Evolutionary conservation across 2,113 vertebrate species (phyloP).

Genomic region (Tupaia chinensis): DNA sequence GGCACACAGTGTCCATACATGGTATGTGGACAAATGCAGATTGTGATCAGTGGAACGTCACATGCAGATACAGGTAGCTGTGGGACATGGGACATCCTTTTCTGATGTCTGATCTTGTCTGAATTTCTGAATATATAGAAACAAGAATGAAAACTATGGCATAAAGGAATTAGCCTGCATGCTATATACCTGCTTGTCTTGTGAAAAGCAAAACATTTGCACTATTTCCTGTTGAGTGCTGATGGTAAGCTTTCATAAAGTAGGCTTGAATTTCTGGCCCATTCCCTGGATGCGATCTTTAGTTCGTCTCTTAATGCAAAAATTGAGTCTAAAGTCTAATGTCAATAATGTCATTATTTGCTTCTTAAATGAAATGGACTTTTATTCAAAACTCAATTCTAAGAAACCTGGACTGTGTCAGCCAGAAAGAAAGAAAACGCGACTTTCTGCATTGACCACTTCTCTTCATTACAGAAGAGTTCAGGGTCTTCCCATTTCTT

Average conservation of each 20-base stretch:
- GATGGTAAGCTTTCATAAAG: neutral
- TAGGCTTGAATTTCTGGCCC: neutral
- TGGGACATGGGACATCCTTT: neutral
- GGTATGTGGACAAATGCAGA: neutral
- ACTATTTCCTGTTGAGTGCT: neutral
- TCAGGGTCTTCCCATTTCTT: neutral
- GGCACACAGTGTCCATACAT: neutral
- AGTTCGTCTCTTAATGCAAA: neutral
- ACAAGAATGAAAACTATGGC: neutral
- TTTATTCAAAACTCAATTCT: conserved; percentile 28
- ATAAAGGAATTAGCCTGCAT: neutral
- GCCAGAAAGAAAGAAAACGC: conserved; percentile 5
- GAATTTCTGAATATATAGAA: neutral
- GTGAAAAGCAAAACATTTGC: neutral
- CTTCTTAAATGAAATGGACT: conserved; percentile 6
- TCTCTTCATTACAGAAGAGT: neutral
- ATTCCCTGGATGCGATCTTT: neutral
- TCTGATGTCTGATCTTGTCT: neutral
- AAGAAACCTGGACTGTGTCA: neutral
- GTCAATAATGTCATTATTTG: neutral
- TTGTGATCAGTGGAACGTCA: neutral
- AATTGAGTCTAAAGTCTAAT: neutral
- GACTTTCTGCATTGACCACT: neutral
- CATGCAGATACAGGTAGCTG: neutral
- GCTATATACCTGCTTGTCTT: neutral